Base-by-base conservation (phyloP, 2,113 vertebrate genomes). In the Heteronetta atricapilla region DNA sequence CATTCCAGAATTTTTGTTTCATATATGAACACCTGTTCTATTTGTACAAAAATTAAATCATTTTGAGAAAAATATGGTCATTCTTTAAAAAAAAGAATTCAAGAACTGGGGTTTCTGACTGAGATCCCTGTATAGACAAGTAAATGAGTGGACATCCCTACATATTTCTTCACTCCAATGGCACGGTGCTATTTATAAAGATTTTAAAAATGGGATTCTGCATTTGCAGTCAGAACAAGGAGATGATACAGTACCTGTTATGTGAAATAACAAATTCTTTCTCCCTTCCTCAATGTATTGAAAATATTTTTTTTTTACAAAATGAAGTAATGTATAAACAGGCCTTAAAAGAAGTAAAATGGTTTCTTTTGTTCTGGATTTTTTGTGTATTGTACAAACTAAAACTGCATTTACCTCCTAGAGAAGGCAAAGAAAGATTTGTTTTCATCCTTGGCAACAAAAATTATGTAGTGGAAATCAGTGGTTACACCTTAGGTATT, bases 181-280 rank as follows among this genome's bases (percentile, higher is more conserved):
- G 77, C 88, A 94, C 8, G 26, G 60, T 77, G 64, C 56, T 80
- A 92, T 88, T 96, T 90, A 77, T 26, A 88, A 93, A 92, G 56
- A 73, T 85, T 63, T 91, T 25, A 77, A 83, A 31, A 55, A 58
- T 14, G 14, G 34, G 52, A 89, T 89, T 89, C 86, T 93, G 48
- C 18, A 90, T 56, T 86, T 84, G 25, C 48, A 75, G 50, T 68
- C 48, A 56, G 60, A 96, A 63, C 19, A 83, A 89, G 10, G 22
- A 50, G 20, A 88, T 8, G 46, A 78, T 36, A 88, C 13, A 75
- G 1, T 46, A 83, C 21, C 52, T 70, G 48, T 36, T 62, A 86
- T 73, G 33, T n/a, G 31, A 91, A 95, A 77, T 66, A 89, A 86
- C 1, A n/a, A 72, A 58, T 40, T 48, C 10, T 62, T 90, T 88